Conservation (phyloP, 2,888 invertebrate genomes). For the Tetheella fluctuosa region DNA sequence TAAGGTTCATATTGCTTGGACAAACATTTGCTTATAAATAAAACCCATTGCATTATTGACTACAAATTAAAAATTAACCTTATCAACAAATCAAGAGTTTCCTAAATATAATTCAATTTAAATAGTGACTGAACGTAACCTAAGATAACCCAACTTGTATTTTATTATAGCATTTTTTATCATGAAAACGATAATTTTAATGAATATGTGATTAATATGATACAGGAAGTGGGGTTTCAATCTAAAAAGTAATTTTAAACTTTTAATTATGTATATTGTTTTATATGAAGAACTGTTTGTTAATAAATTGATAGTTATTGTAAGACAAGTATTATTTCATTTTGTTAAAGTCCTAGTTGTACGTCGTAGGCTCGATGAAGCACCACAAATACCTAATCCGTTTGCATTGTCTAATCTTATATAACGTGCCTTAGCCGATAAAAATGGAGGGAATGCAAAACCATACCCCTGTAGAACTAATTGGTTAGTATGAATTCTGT, state of each 20-base stretch:
- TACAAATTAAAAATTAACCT: not conserved
- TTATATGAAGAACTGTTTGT: too few relatives aligned
- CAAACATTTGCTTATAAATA: conserved; percentile 13
- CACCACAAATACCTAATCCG: conserved; percentile 79
- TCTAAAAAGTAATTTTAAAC: not conserved
- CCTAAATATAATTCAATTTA: conserved; percentile 14
- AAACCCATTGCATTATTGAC: not conserved
- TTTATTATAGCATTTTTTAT: conserved; percentile 18
- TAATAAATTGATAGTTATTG: conserved; percentile 14
- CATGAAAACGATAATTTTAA: conserved; percentile 23
- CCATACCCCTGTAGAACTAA: too few relatives aligned
- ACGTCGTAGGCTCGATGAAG: conserved; percentile 68
- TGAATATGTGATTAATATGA: conserved; percentile 17
- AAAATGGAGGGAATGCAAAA: conserved; percentile 7
- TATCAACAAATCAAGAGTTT: conserved; percentile 5
- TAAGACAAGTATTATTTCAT: conserved; percentile 45
- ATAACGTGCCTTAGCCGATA: conserved; percentile 74
- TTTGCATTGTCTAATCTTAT: conserved; percentile 82
- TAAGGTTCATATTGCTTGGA: conserved; percentile 83
- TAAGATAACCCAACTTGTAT: conserved; percentile 30
- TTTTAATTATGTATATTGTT: not conserved
- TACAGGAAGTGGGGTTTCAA: conserved; percentile 5
- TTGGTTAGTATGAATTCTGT: not conserved
- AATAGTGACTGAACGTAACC: conserved; percentile 24
- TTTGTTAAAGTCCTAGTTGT: conserved; percentile 65